Percentiles rank a stretch among this genome's conserved stretches.
Evolutionary conservation across 1,140 invertebrate species (phyloP).

Genomic region (Mylabris phalerata): DNA sequence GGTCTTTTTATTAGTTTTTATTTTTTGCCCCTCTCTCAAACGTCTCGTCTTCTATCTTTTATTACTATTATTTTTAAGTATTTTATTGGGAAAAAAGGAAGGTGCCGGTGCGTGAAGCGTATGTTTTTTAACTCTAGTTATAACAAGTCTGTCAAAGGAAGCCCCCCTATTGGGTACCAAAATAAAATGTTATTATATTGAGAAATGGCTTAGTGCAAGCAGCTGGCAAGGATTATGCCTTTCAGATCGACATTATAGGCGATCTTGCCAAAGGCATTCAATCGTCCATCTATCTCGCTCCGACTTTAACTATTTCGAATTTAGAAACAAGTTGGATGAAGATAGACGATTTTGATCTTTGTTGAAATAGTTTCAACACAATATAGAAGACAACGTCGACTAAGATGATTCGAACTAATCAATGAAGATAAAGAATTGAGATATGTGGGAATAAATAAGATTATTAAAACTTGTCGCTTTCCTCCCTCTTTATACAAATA

Average conservation of each 20-base stretch:
- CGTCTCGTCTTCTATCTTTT: too few relatives aligned
- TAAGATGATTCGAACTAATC: too few relatives aligned
- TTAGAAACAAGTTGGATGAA: not conserved
- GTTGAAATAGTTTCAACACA: too few relatives aligned
- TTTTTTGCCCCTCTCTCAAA: too few relatives aligned
- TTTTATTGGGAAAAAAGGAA: not conserved
- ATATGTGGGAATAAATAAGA: too few relatives aligned
- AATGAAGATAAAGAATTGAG: too few relatives aligned
- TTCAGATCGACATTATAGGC: conserved; percentile 15
- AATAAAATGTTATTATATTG: conserved; percentile 32
- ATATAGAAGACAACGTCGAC: too few relatives aligned
- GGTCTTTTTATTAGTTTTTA: too few relatives aligned
- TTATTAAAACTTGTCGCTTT: too few relatives aligned
- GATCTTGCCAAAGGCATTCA: conserved; percentile 4
- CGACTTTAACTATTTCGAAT: not conserved
- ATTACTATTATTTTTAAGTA: too few relatives aligned
- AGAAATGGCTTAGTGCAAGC: conserved; percentile 27
- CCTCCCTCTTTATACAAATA: too few relatives aligned
- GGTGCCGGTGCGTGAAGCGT: conserved; percentile 27
- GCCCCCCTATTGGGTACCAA: conserved; percentile 22
- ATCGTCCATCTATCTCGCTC: not conserved
- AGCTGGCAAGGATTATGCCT: conserved; percentile 26
- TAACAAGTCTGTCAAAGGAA: conserved; percentile 29
- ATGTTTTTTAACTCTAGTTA: conserved; percentile 25
- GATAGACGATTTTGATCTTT: conserved; percentile 3